Percentiles rank a stretch among this genome's conserved stretches.
Evolutionary conservation across 2,888 invertebrate genomes (phyloP).

Genomic region (Polia nebulosa): DNA sequence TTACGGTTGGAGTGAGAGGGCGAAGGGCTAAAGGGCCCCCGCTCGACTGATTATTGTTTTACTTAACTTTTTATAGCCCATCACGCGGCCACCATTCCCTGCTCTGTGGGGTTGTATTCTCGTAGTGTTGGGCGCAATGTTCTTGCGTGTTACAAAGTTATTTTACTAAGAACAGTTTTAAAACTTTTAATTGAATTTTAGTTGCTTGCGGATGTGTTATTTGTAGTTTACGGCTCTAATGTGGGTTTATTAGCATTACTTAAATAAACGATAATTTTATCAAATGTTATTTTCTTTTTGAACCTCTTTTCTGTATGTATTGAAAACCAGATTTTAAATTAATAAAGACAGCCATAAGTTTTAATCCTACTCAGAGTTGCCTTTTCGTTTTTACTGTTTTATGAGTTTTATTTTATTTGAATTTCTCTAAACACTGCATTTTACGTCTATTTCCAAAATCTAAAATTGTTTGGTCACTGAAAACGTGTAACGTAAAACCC

Average conservation of each 20-base stretch:
- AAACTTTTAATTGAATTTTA: slow-evolving; percentile 48
- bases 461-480: background rate
- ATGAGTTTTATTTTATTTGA: background rate
- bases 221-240: slow-evolving; percentile 28
- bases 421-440: background rate
- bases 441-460: background rate
- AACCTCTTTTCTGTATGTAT: background rate
- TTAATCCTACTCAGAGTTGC: background rate
- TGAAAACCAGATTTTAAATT: slow-evolving; percentile 1
- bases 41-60: slow-evolving; percentile 86
- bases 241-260: slow-evolving; percentile 35
- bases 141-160: slow-evolving; percentile 44
- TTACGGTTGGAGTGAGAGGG: slow-evolving; percentile 70
- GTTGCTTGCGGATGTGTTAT: slow-evolving; percentile 41
- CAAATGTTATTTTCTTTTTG: slow-evolving; percentile 8
- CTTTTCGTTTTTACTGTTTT: background rate
- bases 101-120: slow-evolving; percentile 66
- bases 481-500: slow-evolving; percentile 31
- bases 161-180: slow-evolving; percentile 36
- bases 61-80: slow-evolving; percentile 84
- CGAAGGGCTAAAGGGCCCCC: slow-evolving; percentile 67
- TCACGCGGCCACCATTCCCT: slow-evolving; percentile 67
- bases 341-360: background rate
- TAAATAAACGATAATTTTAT: slow-evolving; percentile 6
- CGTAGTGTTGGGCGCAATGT: slow-evolving; percentile 46